Base-by-base conservation (phyloP, 2,113 vertebrate species). In the Sarotherodon lohbergeri region DNA sequence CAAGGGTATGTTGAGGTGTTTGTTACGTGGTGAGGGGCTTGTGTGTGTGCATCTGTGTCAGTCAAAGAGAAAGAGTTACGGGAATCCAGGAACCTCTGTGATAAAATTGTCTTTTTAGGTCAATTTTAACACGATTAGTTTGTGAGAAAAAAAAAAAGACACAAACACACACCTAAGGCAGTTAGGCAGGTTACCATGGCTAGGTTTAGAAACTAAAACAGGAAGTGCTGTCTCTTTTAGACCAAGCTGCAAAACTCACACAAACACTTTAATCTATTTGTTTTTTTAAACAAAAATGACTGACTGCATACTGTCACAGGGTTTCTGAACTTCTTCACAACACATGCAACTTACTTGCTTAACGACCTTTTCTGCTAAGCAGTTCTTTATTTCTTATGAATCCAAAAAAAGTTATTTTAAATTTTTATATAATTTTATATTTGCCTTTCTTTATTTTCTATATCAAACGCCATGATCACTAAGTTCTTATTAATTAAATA, bases 171-270 rank as follows among this genome's bases (percentile, higher is more conserved):
- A 83, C 57, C 19, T 5, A 14, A 61, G 68, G 36, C 34, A 19
- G 93, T 93, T 91, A 94, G 88, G 83, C 1, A 22, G 71, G 84
- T 92, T 92, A 94, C 8, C 54, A 43, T 17, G 34, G n/a, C 66
- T 56, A 39, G 19, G 36, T 85, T 91, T 22, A 54, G 87, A 59
- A 16, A 83, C 85, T 87, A 86, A 88, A 91, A 87, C 27, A 55
- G 85, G 71, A 73, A 79, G 7, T 48, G 68, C 55, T 86, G 84
- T 89, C 86, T 87, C 90, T 86, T 86, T 91, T 27, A 83, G 89
- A 88, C 66, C 78, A 89, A 94, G 85, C 90, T 91, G 92, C 83
- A 90, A 85, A 89, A 11, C 14, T 39, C 43, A 46, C 17, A 50
- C 4, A 22, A 5, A 6, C 41, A 34, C 4, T 52, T 81, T 27